These are phyloP conservation scores for Halictus rubicundus DNA, from an alignment of 1,140 invertebrate genomes.

Conservation along the genomic window DNA sequence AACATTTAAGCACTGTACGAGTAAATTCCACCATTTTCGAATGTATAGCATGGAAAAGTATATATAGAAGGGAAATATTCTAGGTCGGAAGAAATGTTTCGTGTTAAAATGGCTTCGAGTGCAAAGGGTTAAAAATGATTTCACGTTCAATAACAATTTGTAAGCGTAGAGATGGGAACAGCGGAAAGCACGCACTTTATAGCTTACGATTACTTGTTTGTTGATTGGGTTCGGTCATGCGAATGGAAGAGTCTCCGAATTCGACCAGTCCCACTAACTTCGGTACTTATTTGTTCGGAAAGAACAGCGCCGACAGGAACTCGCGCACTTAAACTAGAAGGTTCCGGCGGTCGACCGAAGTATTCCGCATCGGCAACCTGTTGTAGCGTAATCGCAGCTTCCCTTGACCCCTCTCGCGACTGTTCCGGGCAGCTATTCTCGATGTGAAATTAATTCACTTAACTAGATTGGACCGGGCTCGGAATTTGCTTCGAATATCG, in stretches of 20 bases:
- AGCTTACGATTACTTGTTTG: not conserved
- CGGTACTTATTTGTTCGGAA: not conserved
- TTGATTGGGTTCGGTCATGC: not conserved
- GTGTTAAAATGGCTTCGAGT: no score
- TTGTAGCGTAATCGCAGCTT: not conserved
- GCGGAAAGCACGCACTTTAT: rapidly evolving
- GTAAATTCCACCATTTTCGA: no score
- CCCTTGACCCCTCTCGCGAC: not conserved
- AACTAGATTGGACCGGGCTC: not conserved
- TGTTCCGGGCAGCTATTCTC: no score
- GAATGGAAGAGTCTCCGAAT: not conserved
- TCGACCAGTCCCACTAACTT: not conserved
- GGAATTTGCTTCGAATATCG: not conserved
- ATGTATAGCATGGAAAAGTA: no score
- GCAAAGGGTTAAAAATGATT: no score
- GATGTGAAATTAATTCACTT: constrained; percentile 6
- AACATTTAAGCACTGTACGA: no score
- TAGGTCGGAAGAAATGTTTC: no score
- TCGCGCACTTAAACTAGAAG: not conserved
- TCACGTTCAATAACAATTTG: no score
- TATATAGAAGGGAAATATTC: no score
- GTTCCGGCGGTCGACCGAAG: not conserved
- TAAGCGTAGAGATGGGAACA: not conserved
- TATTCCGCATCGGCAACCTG: not conserved
- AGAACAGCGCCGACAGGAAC: not conserved